These are phyloP conservation scores for Thelaira solivaga DNA, from an alignment of 2,888 invertebrate genomes.

Conservation along the genomic window DNA sequence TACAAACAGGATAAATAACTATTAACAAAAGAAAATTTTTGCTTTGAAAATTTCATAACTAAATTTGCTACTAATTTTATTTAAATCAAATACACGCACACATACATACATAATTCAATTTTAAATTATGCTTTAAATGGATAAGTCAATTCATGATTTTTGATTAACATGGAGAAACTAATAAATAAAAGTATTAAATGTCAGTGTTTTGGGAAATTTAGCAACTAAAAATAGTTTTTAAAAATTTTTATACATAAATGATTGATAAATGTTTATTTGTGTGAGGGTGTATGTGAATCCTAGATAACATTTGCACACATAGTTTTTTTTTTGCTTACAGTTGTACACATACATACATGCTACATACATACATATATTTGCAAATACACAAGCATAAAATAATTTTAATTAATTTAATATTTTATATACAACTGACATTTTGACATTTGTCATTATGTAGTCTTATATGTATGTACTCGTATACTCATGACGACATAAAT, in stretches of 20 bases:
- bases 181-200: not conserved
- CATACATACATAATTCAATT: not conserved
- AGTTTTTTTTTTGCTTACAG: not conserved
- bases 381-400: slow-evolving; percentile 10
- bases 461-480: not conserved
- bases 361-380: not conserved
- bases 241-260: slow-evolving; percentile 27
- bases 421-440: slow-evolving; percentile 56
- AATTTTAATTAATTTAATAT: slow-evolving; percentile 60
- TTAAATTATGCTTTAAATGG: not conserved
- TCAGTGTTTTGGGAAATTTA: not conserved
- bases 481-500: too few species aligned
- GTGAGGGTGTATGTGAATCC: not conserved
- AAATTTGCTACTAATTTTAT: too few species aligned
- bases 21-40: too few species aligned
- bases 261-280: not conserved
- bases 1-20: not conserved
- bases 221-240: not conserved
- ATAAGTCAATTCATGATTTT: not conserved
- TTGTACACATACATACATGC: not conserved
- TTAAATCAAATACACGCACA: not conserved
- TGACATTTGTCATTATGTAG: slow-evolving; percentile 44
- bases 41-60: too few species aligned
- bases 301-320: not conserved
- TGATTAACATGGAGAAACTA: not conserved